Evolutionary conservation across 2,888 invertebrate genomes (phyloP).

Genomic region (Spicauda simplicius): DNA sequence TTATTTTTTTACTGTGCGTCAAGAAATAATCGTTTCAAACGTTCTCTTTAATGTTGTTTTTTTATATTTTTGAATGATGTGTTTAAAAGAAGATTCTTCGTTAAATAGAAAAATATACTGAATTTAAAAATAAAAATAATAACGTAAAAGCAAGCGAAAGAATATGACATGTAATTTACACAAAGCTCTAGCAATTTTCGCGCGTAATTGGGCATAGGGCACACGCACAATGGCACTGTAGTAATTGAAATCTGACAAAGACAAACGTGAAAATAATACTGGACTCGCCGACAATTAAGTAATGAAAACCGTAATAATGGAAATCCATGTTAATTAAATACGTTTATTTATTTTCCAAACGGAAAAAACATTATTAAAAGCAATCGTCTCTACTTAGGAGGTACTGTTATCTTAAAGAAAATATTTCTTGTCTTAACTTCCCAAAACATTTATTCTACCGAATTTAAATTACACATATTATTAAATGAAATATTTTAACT

Average conservation of each 20-base stretch:
- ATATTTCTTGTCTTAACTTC: no score
- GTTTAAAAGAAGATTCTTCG: no score
- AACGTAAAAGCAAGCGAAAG: background rate
- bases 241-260: conserved; percentile 60
- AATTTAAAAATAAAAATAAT: background rate
- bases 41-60: background rate
- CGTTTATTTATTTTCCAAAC: background rate
- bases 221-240: conserved; percentile 42
- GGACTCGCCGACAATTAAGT: conserved; percentile 29
- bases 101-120: background rate
- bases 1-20: background rate
- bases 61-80: no score
- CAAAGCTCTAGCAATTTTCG: background rate
- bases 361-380: background rate
- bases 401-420: no score
- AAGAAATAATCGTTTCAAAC: background rate
- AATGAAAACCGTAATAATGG: conserved; percentile 6
- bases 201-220: background rate
- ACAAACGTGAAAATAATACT: conserved; percentile 59
- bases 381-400: background rate
- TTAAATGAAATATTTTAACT: no score
- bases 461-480: no score
- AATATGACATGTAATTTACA: conserved; percentile 7
- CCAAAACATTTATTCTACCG: no score
- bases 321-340: background rate